These are phyloP conservation scores for Heliconius nattereri DNA, from an alignment of 1,140 invertebrate species.

Conservation along the genomic window DNA sequence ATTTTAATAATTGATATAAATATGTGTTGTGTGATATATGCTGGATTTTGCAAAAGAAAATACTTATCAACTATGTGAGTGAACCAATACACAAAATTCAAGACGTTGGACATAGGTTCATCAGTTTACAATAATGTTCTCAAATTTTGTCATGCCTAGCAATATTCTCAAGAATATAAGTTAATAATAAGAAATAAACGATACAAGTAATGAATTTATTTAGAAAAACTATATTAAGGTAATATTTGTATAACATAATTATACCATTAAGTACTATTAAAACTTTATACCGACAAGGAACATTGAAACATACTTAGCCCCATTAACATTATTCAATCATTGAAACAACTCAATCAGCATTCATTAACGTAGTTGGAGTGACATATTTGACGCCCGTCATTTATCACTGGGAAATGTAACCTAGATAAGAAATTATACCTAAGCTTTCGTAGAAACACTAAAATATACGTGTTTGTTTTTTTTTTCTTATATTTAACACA, in stretches of 20 bases:
- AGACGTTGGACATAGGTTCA: too few relatives aligned
- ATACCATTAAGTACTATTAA: not conserved
- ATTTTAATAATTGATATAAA: too few relatives aligned
- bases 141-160: not conserved
- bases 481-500: too few relatives aligned
- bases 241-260: too few relatives aligned
- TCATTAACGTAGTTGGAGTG: constrained; percentile 13
- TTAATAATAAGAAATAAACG: too few relatives aligned
- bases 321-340: constrained; percentile 7
- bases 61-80: too few relatives aligned
- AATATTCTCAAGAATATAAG: too few relatives aligned
- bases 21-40: too few relatives aligned
- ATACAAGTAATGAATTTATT: too few relatives aligned
- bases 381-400: not conserved
- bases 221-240: too few relatives aligned
- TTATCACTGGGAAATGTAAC: constrained; percentile 21
- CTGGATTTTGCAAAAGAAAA: too few relatives aligned
- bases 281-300: not conserved
- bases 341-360: constrained; percentile 18
- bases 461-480: not conserved
- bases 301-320: not conserved
- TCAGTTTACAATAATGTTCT: not conserved
- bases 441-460: not conserved
- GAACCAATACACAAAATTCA: too few relatives aligned
- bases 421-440: not conserved